These are phyloP conservation scores for Rattus rattus DNA, from an alignment of 2,113 vertebrate species.

Conservation along the genomic window DNA sequence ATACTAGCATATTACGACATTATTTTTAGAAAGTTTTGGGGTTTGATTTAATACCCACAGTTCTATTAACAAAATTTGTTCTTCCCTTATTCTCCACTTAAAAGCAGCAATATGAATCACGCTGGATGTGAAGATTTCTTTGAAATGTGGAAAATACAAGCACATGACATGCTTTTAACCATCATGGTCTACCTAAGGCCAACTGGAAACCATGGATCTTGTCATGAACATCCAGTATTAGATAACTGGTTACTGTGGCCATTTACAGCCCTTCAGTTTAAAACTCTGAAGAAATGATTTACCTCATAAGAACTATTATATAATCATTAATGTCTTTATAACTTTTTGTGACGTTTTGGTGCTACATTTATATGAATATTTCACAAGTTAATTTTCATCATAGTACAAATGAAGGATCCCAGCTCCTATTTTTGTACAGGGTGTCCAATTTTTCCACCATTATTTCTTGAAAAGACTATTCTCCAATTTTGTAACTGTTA, in stretches of 20 bases:
- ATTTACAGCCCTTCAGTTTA: constrained; percentile 30
- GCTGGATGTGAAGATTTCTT: not conserved
- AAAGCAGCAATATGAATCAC: not conserved
- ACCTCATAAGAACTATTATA: not conserved
- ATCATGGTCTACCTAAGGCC: not conserved
- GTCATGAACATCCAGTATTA: not conserved
- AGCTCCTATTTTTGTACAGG: not conserved
- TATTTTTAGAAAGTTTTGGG: not conserved
- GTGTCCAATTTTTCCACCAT: not conserved
- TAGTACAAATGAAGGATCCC: not conserved
- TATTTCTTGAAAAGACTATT: not conserved
- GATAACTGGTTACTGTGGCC: not conserved
- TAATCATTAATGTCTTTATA: not conserved
- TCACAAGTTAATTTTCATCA: not conserved
- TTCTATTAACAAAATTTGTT: not conserved
- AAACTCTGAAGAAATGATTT: constrained; percentile 14
- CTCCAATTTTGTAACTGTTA: not conserved
- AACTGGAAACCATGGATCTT: not conserved
- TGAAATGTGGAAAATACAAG: not conserved
- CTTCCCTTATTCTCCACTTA: not conserved
- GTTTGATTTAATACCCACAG: not conserved
- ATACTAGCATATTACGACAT: not conserved
- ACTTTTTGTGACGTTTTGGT: not conserved
- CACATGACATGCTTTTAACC: not conserved
- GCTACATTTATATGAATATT: not conserved